These are phyloP conservation scores for Lacanobia wlatinum DNA, from an alignment of 2,888 invertebrate species.

Conservation along the genomic window DNA sequence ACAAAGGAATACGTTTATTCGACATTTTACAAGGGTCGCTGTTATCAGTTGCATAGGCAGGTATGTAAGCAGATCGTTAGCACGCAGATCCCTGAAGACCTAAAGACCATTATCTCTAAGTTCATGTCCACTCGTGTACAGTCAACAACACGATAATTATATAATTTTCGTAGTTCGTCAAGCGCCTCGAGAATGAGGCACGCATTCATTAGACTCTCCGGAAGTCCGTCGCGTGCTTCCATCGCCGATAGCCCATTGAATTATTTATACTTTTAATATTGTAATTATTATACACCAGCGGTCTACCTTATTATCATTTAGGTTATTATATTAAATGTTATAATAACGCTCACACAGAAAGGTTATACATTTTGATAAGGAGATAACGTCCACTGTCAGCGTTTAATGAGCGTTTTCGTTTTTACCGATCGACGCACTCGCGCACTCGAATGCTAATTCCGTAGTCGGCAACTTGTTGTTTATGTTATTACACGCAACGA, in stretches of 20 bases:
- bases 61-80: slow-evolving; percentile 26
- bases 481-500: slow-evolving; percentile 77
- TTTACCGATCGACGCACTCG: slow-evolving; percentile 68
- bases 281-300: slow-evolving; percentile 88
- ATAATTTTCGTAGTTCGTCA: slow-evolving; percentile 82
- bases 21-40: background rate
- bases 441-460: slow-evolving; percentile 79
- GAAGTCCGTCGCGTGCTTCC: slow-evolving; percentile 89
- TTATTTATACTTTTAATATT: slow-evolving; percentile 90
- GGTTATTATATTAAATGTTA: slow-evolving; percentile 89
- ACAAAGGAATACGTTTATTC: background rate
- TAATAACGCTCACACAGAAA: slow-evolving; percentile 86
- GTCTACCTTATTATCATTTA: slow-evolving; percentile 88
- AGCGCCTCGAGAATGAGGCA: slow-evolving; percentile 78
- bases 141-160: slow-evolving; percentile 77
- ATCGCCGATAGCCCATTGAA: slow-evolving; percentile 88
- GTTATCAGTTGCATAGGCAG: slow-evolving; percentile 18
- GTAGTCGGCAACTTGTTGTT: slow-evolving; percentile 76
- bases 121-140: slow-evolving; percentile 65
- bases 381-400: slow-evolving; percentile 83
- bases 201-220: slow-evolving; percentile 87
- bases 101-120: slow-evolving; percentile 59
- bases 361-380: slow-evolving; percentile 86
- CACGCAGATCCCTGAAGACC: slow-evolving; percentile 38
- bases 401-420: slow-evolving; percentile 80